A percentile compares a stretch with the other conserved stretches of the same genome.
Conservation (phyloP, 2,888 invertebrate species). For the Caenorhabditis afra region DNA sequence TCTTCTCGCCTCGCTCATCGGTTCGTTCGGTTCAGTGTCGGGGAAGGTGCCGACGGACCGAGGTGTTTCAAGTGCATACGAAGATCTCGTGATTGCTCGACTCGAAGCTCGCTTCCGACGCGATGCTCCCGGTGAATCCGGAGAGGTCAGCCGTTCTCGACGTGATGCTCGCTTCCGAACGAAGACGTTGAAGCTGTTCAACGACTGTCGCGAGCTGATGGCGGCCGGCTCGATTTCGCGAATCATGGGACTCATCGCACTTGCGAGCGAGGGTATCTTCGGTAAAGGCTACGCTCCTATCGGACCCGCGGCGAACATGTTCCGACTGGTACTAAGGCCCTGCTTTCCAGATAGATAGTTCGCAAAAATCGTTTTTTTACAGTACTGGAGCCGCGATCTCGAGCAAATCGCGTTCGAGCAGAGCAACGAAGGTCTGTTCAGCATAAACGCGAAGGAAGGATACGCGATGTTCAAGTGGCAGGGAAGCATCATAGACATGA, state of each 20-base stretch:
- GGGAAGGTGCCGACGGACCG: too few species aligned
- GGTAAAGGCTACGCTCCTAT: not conserved
- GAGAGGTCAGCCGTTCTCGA: not conserved
- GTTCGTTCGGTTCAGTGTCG: not conserved
- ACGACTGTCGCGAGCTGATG: conserved; percentile 1
- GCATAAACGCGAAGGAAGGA: not conserved
- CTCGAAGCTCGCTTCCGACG: not conserved
- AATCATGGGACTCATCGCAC: not conserved
- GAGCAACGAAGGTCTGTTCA: not conserved
- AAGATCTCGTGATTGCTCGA: too few species aligned
- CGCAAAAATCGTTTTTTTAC: not conserved
- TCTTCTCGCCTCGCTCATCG: not conserved
- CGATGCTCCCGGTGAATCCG: not conserved
- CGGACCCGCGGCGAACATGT: conserved; percentile 2
- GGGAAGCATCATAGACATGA: not conserved
- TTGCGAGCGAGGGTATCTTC: too few species aligned
- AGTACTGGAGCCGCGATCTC: not conserved
- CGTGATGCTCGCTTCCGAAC: not conserved
- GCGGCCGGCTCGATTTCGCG: not conserved
- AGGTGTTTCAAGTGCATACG: too few species aligned
- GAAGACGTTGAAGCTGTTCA: not conserved
- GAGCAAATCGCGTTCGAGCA: not conserved
- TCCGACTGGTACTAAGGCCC: not conserved
- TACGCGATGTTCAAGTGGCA: conserved; percentile 1
- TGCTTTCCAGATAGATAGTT: not conserved